phyloP scores from a whole-genome alignment of 2,113 vertebrate species.

The Gracilinanus agilis region DNA sequence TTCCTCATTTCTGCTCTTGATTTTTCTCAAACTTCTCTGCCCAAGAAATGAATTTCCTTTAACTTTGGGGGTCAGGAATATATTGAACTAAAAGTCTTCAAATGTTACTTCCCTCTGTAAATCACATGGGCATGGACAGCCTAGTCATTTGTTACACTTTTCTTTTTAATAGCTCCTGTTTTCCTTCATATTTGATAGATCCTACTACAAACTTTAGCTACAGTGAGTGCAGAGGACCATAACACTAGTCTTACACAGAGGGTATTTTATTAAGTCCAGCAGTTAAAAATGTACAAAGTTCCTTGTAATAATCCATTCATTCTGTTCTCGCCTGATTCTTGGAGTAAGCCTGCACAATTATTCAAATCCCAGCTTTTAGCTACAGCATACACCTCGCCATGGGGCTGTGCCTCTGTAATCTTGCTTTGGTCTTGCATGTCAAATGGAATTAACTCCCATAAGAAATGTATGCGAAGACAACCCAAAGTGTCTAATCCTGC shows the following conservation, averaged over 20 bases:
- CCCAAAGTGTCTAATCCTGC: slow-evolving; percentile 98
- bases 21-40: slow-evolving; percentile 75
- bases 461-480: slow-evolving; percentile 98
- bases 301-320: slow-evolving; percentile 98
- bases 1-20: slow-evolving; percentile 59
- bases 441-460: slow-evolving; percentile 99
- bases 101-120: slow-evolving; percentile 77
- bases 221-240: slow-evolving; percentile 83
- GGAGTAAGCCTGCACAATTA: slow-evolving; percentile 99
- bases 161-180: slow-evolving; percentile 81
- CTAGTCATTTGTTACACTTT: slow-evolving; percentile 84
- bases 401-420: slow-evolving; percentile 98
- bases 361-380: slow-evolving; percentile 99
- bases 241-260: slow-evolving; percentile 83
- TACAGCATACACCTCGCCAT: slow-evolving; percentile 98
- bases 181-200: slow-evolving; percentile 83
- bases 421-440: slow-evolving; percentile 99
- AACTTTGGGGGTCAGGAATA: slow-evolving; percentile 77
- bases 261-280: slow-evolving; percentile 94
- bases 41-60: slow-evolving; percentile 76
- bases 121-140: slow-evolving; percentile 77
- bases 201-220: slow-evolving; percentile 82
- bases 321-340: slow-evolving; percentile 98
- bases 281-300: slow-evolving; percentile 96
- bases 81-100: slow-evolving; percentile 80